These are phyloP conservation scores for Antennarius striatus DNA, from an alignment of 2,113 vertebrate genomes.

Conservation along the genomic window DNA sequence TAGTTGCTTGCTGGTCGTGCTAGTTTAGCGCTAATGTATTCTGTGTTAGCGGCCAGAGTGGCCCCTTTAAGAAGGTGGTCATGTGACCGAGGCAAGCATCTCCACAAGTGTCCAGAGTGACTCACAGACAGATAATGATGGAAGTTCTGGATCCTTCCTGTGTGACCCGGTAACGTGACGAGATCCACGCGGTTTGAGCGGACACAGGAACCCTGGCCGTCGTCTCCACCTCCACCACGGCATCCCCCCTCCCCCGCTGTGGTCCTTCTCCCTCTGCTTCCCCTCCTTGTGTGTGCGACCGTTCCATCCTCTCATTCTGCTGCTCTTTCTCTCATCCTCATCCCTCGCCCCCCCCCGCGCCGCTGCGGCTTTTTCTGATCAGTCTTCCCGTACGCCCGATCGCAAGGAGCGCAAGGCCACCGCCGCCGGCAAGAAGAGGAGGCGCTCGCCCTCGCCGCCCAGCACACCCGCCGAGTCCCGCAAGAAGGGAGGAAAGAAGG, in stretches of 20 bases:
- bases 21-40: no score
- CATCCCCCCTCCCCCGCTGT: conserved; percentile 46
- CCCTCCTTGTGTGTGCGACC: conserved; percentile 75
- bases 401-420: conserved; percentile 95
- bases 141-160: no score
- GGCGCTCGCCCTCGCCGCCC: conserved; percentile 93
- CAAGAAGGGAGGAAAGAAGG: conserved; percentile 95
- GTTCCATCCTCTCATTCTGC: conserved; percentile 84
- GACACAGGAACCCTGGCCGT: conserved; percentile 58
- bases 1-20: no score
- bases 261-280: conserved; percentile 40
- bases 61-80: no score
- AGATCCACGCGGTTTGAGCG: background rate
- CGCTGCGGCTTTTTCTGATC: conserved; percentile 80
- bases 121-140: no score
- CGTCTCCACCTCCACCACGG: conserved; percentile 54
- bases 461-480: conserved; percentile 89
- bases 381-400: conserved; percentile 95
- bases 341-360: conserved; percentile 69
- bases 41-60: no score
- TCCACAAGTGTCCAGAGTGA: no score
- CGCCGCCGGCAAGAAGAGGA: conserved; percentile 89
- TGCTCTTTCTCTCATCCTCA: conserved; percentile 83
- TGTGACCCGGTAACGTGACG: no score
- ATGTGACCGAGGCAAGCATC: no score